Percentiles rank a stretch among this genome's conserved stretches.
Evolutionary conservation across 2,113 vertebrate genomes (phyloP).

Genomic region (Hippocampus barbouri): DNA sequence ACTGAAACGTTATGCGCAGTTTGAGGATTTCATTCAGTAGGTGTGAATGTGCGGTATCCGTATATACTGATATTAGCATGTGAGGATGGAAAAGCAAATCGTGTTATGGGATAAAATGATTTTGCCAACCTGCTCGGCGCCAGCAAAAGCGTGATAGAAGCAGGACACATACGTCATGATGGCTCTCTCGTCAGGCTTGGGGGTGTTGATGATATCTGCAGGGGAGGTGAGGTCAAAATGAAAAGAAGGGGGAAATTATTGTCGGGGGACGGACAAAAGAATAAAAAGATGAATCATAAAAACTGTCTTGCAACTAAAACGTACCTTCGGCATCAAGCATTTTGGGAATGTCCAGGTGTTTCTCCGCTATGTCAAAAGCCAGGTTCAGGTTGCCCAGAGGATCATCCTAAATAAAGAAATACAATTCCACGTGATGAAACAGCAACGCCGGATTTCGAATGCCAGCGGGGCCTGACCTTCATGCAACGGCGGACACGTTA

Average conservation of each 20-base stretch:
- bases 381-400: slow-evolving; percentile 95
- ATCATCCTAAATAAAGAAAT: slow-evolving; percentile 84
- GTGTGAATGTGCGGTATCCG: too few relatives aligned
- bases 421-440: slow-evolving; percentile 49
- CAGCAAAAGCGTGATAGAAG: slow-evolving; percentile 98
- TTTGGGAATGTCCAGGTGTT: slow-evolving; percentile 98
- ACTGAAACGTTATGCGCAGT: background rate
- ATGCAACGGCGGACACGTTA: slow-evolving; percentile 33
- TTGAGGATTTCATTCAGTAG: background rate
- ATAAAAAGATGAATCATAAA: background rate
- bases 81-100: background rate
- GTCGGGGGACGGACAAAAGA: background rate
- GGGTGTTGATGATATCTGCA: slow-evolving; percentile 96
- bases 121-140: slow-evolving; percentile 90
- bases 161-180: slow-evolving; percentile 99
- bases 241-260: slow-evolving; percentile 16
- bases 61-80: background rate
- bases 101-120: background rate
- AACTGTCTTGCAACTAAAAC: background rate
- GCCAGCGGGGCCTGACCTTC: slow-evolving; percentile 35
- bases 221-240: background rate
- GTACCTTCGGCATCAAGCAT: slow-evolving; percentile 98
- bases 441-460: slow-evolving; percentile 51
- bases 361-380: slow-evolving; percentile 97
- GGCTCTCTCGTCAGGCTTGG: slow-evolving; percentile 96